phyloP scores from a whole-genome alignment of 2,797 vertebrate genomes.

The Sciurus carolinensis region DNA sequence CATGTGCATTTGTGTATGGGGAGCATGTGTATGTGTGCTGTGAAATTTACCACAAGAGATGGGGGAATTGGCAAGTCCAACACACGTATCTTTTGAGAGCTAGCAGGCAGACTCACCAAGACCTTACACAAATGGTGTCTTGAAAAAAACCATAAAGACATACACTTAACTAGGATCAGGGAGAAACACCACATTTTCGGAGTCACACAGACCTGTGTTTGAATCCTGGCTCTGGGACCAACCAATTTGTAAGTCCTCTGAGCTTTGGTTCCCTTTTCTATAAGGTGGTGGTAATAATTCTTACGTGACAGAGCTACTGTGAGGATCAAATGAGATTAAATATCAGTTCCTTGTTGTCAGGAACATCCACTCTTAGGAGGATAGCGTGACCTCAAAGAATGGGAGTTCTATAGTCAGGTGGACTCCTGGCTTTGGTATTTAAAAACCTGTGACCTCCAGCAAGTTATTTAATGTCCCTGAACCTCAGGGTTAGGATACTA shows the following conservation, averaged over 20 bases:
- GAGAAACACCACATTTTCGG: neutral
- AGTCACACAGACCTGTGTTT: neutral
- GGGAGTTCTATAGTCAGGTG: neutral
- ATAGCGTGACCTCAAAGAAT: neutral
- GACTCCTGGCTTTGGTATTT: conserved; percentile 63
- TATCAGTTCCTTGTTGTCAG: conserved; percentile 19
- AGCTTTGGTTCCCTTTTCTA: conserved; percentile 31
- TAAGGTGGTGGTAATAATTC: neutral
- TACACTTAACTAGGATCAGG: neutral
- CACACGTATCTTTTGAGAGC: neutral
- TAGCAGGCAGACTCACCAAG: neutral
- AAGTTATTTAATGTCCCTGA: conserved; percentile 33
- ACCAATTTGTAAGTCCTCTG: too few species aligned
- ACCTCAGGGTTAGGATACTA: conserved; percentile 32
- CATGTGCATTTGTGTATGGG: neutral
- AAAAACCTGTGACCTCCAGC: conserved; percentile 30
- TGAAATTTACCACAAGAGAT: neutral
- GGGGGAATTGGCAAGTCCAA: neutral
- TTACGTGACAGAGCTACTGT: neutral
- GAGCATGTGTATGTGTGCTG: neutral
- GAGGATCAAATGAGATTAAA: conserved; percentile 30
- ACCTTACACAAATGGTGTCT: conserved; percentile 12
- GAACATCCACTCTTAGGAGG: neutral
- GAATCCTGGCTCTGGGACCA: neutral
- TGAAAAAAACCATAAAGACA: conserved; percentile 2